A percentile compares a stretch with the other conserved stretches of the same genome.
phyloP scores from a whole-genome alignment of 2,113 vertebrate species.

The Lycaon pictus region DNA sequence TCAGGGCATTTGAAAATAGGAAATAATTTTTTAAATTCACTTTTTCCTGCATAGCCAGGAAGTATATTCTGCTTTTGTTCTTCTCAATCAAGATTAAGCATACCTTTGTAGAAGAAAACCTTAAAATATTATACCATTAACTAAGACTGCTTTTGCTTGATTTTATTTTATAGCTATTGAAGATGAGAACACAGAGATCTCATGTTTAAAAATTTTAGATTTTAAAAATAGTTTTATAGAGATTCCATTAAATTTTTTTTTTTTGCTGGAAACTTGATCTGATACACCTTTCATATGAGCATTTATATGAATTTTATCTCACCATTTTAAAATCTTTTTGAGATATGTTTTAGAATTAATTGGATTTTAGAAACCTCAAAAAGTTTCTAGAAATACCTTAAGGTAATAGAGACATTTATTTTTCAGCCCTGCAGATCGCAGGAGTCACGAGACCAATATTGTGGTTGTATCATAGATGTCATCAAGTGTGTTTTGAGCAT shows the following conservation, averaged over 20 bases:
- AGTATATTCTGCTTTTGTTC: slow-evolving; percentile 30
- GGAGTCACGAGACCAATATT: neutral
- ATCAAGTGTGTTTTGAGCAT: neutral
- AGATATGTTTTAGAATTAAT: slow-evolving; percentile 36
- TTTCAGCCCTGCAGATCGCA: neutral
- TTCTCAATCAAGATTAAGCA: neutral
- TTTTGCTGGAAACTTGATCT: neutral
- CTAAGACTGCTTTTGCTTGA: neutral
- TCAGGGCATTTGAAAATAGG: slow-evolving; percentile 45
- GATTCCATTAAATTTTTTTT: neutral
- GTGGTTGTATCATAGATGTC: neutral
- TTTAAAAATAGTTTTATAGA: slow-evolving; percentile 22
- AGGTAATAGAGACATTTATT: neutral
- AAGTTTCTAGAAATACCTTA: slow-evolving; percentile 15
- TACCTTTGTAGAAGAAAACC: neutral
- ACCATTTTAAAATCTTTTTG: slow-evolving; percentile 1
- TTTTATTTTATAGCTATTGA: neutral
- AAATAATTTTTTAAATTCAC: neutral
- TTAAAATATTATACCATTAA: neutral
- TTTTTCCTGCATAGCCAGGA: neutral
- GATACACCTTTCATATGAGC: neutral
- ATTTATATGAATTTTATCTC: slow-evolving; percentile 5
- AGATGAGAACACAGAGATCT: neutral
- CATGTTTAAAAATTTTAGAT: neutral
- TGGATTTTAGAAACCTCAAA: neutral